A percentile compares a stretch with the other conserved stretches of the same genome.
These are phyloP conservation scores for Lepisosteus oculatus DNA, from an alignment of 2,113 vertebrate species.

Conservation along the genomic window DNA sequence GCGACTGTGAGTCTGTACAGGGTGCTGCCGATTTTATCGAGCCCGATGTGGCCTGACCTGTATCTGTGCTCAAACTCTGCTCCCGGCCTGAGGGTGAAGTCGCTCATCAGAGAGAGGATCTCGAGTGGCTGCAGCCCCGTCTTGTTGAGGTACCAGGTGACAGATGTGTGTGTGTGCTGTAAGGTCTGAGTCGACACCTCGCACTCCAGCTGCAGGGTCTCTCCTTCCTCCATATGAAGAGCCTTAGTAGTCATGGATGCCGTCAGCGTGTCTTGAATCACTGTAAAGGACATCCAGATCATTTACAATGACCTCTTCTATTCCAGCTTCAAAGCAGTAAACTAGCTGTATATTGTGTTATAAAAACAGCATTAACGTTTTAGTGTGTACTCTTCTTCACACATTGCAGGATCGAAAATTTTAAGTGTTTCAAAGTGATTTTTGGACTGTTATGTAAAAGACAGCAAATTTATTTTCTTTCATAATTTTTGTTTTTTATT, in stretches of 20 bases:
- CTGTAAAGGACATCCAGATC: constrained; percentile 51
- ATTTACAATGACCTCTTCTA: neutral
- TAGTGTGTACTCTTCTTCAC: too few relatives aligned
- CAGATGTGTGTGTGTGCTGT: constrained; percentile 86
- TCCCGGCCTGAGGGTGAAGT: constrained; percentile 74
- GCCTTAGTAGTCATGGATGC: constrained; percentile 51
- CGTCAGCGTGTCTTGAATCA: constrained; percentile 77
- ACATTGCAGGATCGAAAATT: too few relatives aligned
- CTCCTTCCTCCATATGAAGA: constrained; percentile 58
- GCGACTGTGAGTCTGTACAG: constrained; percentile 65
- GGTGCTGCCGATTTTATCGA: constrained; percentile 69
- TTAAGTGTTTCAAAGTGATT: too few relatives aligned
- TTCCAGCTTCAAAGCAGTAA: neutral
- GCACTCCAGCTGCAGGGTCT: constrained; percentile 67
- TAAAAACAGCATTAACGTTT: too few relatives aligned
- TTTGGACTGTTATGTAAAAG: too few relatives aligned
- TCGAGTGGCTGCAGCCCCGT: neutral
- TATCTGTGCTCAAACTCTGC: constrained; percentile 63
- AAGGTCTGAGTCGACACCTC: constrained; percentile 72
- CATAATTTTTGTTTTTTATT: too few relatives aligned
- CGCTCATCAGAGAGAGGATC: constrained; percentile 75
- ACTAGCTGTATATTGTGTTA: too few relatives aligned
- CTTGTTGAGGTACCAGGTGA: constrained; percentile 71
- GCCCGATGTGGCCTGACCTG: constrained; percentile 46
- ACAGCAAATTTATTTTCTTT: too few relatives aligned